phyloP scores from a whole-genome alignment of 2,797 vertebrate species.

The Enteromius argenteus region DNA sequence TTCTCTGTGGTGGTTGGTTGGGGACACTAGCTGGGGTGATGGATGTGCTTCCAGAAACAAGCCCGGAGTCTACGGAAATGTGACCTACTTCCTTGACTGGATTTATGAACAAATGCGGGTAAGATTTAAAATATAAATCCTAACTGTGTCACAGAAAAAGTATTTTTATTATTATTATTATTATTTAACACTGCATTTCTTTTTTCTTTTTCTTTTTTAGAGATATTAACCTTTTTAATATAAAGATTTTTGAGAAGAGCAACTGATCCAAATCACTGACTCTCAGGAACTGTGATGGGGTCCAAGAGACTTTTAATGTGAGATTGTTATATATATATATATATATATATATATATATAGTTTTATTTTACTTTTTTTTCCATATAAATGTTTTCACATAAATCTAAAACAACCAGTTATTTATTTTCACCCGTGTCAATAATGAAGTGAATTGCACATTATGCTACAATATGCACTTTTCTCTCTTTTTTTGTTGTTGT shows the following conservation, averaged over 20 bases:
- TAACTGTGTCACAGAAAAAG: neutral
- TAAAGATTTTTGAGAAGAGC: slow-evolving; percentile 21
- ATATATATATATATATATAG: no score
- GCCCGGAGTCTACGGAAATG: slow-evolving; percentile 89
- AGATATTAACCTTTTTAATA: slow-evolving; percentile 25
- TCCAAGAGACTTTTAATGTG: neutral
- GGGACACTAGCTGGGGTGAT: slow-evolving; percentile 91
- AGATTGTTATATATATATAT: no score
- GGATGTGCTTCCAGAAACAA: slow-evolving; percentile 83
- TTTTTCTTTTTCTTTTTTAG: neutral
- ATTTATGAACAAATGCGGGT: slow-evolving; percentile 87
- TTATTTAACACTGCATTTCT: neutral
- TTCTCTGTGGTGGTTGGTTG: slow-evolving; percentile 88
- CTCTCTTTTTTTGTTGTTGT: no score
- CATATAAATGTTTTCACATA: neutral
- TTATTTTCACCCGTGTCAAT: slow-evolving; percentile 14
- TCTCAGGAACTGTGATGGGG: neutral
- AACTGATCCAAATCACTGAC: slow-evolving; percentile 1
- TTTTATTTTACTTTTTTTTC: neutral
- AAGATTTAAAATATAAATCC: slow-evolving; percentile 46
- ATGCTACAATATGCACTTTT: slow-evolving; percentile 3
- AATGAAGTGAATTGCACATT: neutral
- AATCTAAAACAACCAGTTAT: slow-evolving; percentile 4
- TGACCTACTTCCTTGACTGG: slow-evolving; percentile 86
- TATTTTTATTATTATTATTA: neutral